phyloP scores from a whole-genome alignment of 2,113 vertebrate genomes.

The Ploceus nigricollis region DNA sequence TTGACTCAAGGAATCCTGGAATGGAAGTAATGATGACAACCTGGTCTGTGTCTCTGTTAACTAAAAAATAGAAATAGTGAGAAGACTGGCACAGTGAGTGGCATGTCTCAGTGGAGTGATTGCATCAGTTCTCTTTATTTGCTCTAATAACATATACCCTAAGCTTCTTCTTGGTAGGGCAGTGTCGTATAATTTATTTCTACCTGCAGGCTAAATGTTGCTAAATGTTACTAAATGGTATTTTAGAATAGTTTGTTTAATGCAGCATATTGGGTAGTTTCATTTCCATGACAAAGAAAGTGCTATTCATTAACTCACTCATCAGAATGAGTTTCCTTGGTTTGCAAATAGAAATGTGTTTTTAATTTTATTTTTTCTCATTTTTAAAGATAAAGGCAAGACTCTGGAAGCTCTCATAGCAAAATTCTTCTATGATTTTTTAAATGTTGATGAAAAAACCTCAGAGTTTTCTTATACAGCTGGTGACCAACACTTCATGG shows the following conservation, averaged over 20 bases:
- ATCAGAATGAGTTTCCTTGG: not conserved
- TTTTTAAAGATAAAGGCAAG: not conserved
- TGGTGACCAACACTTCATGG: not conserved
- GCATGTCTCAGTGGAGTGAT: not conserved
- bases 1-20: not conserved
- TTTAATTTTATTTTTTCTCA: not conserved
- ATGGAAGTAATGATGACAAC: not conserved
- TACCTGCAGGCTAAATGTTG: not conserved
- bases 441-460: not conserved
- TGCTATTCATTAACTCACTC: not conserved
- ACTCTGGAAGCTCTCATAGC: not conserved
- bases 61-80: not conserved
- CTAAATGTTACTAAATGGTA: not conserved
- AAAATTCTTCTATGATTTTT: not conserved
- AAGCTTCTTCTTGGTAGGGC: not conserved
- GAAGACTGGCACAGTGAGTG: not conserved
- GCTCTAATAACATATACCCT: not conserved
- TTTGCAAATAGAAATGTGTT: not conserved
- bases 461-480: not conserved
- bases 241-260: not conserved
- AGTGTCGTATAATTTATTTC: not conserved
- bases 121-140: not conserved
- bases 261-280: not conserved
- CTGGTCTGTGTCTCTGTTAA: not conserved
- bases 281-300: not conserved